phyloP scores from a whole-genome alignment of 92 coral and sea anemone genomes.

The Phenganax subtilis region DNA sequence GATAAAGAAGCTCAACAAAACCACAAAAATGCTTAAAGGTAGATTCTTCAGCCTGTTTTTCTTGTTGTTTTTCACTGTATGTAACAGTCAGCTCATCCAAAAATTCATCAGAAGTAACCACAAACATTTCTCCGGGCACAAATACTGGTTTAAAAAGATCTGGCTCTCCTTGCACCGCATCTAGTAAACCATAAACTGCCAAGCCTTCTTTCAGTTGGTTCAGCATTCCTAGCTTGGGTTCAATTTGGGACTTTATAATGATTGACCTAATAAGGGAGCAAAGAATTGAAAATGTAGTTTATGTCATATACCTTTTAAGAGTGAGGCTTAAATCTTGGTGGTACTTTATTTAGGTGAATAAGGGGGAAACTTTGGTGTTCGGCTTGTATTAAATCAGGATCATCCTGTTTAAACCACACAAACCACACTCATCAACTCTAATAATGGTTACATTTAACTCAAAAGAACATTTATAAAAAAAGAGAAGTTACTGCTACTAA shows the following conservation, averaged over 20 bases:
- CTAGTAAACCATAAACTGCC: conserved; percentile 52
- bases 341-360: conserved; percentile 48
- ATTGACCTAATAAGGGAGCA: conserved; percentile 46
- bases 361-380: conserved; percentile 46
- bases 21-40: conserved; percentile 62
- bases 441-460: too few relatives aligned
- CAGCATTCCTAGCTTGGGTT: conserved; percentile 51
- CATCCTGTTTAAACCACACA: background rate
- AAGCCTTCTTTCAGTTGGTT: conserved; percentile 62
- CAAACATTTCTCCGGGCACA: conserved; percentile 47
- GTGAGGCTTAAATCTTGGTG: conserved; percentile 44
- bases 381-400: background rate
- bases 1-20: conserved; percentile 46
- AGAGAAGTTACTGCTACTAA: too few relatives aligned
- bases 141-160: conserved; percentile 64
- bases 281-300: conserved; percentile 5
- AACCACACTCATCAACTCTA: too few relatives aligned
- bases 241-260: conserved; percentile 57
- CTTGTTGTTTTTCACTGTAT: conserved; percentile 53
- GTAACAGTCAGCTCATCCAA: conserved; percentile 48
- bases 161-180: conserved; percentile 42
- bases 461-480: too few relatives aligned
- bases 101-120: conserved; percentile 65
- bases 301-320: background rate
- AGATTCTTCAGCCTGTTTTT: conserved; percentile 52